Base-by-base conservation (phyloP, 2,888 invertebrate species). In the Brenthis hecate region DNA sequence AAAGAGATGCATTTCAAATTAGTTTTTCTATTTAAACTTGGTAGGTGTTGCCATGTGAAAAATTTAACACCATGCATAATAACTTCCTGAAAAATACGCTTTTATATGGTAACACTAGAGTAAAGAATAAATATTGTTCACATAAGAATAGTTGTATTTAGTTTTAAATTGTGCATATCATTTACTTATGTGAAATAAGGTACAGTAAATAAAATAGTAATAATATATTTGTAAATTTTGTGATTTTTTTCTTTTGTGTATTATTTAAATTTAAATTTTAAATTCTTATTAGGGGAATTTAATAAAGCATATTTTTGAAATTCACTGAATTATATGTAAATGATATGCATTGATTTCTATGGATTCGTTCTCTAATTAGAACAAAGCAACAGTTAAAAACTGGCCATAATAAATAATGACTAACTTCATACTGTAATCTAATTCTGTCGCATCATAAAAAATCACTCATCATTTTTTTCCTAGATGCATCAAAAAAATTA, bases 1-100 rank as follows among this genome's bases (percentile, higher is more conserved):
- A 62, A 53, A 62, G 53, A 43, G 19, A 58, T 53, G 65, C 60
- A 60, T 50, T 60, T 65, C n/a, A 57, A 36, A 23, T 19, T 43
- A 23, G 28, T 6, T 54, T 54, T 66, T 48, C 54, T 60, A 58
- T 54, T 19, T 47, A 48, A 54, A 50, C 61, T 67, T 67, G 67
- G 62, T 67, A 62, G 62, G 67, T 67, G 62, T 67, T 67, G 67
- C 67, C 67, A 67, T 62, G 61, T 56, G 62, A 67, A 62, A 67
- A 51, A 62, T 51, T 36, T 62, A 56, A 67, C 56, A 66, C 66
- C 66, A 61, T 28, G 62, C 61, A 67, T 67, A 67, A 67, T 67
- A 62, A 61, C 61, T 67, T 67, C 66, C 66, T 66, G 60, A 54
- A 62, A 67, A 67, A 50, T 67, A 67, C 61, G 67, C 67, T 67